Evolutionary conservation across 2,888 invertebrate species (phyloP).

Genomic region (Melinaea marsaeus): DNA sequence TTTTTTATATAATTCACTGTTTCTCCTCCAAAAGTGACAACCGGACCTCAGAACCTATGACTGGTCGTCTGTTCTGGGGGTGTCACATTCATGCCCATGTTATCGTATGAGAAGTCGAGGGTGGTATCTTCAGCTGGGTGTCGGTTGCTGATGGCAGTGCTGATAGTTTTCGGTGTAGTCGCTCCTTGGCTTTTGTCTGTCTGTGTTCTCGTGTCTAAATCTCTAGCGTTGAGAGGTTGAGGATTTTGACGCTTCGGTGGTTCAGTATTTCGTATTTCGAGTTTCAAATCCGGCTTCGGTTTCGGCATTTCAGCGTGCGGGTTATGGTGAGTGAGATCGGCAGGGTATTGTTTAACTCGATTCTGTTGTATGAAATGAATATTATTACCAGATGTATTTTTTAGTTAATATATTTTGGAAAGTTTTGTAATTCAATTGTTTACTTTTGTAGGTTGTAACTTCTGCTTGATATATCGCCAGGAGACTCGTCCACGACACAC

Average conservation of each 20-base stretch:
- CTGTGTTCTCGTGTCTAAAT: slow-evolving; percentile 61
- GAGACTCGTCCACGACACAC: slow-evolving; percentile 58
- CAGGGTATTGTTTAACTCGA: slow-evolving; percentile 67
- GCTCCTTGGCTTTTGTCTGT: slow-evolving; percentile 76
- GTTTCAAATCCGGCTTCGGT: slow-evolving; percentile 61
- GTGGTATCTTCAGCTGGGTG: slow-evolving; percentile 88
- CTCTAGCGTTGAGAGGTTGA: slow-evolving; percentile 62
- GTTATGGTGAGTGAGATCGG: slow-evolving; percentile 67
- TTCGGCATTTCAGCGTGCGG: slow-evolving; percentile 70
- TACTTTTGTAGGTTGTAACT: slow-evolving; percentile 68
- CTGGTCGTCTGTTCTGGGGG: slow-evolving; percentile 70
- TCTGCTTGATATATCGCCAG: slow-evolving; percentile 66
- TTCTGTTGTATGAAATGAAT: slow-evolving; percentile 58
- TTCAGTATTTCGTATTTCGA: slow-evolving; percentile 66
- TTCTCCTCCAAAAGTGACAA: slow-evolving; percentile 42
- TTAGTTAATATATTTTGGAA: background rate
- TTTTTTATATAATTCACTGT: slow-evolving; percentile 30
- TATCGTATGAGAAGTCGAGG: slow-evolving; percentile 87
- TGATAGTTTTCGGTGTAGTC: slow-evolving; percentile 81
- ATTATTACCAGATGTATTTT: background rate
- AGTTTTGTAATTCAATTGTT: slow-evolving; percentile 4
- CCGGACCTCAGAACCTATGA: slow-evolving; percentile 59
- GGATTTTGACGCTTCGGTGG: slow-evolving; percentile 52
- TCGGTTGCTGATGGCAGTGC: slow-evolving; percentile 83
- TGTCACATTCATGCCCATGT: slow-evolving; percentile 85